Base-by-base conservation (phyloP, 2,797 vertebrate genomes). In the Hemibagrus guttatus region DNA sequence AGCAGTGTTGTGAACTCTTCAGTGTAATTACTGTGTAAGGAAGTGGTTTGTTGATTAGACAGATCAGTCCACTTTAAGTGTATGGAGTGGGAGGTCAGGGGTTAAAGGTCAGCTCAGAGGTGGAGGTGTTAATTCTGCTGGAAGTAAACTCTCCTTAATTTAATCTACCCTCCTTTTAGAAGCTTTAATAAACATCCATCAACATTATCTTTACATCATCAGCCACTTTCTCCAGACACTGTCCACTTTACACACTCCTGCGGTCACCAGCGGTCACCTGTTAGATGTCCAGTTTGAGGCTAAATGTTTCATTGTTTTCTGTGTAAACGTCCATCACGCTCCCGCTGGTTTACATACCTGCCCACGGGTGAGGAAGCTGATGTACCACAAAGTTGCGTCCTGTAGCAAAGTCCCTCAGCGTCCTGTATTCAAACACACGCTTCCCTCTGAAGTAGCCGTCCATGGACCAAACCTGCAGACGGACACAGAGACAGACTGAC, bases 381-480 rank as follows among this genome's bases (percentile, higher is more conserved):
- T 98, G 97, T 90, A 98, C 96, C 68, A 98, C 95, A n/a, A 98
- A 98, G 95, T 98, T 98, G 91, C 97, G 97, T 0, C 98, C 97
- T 56, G 95, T 96, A 54, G 95, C 93, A 84, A 99, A 99, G 90
- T 99, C 98, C 12, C 94, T 94, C 91, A 99, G 95, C n/a, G 96
- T 96, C 13, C 97, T 96, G 91, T 97, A 99, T 88, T 99, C 98
- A 88, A 97, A 87, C n/a, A 99, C 97, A 0, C 97, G 96, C 1
- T 97, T 94, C 63, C 97, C 97, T 66, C 97, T 98, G 89, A 97
- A 97, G 92, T 97, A 99, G 0, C 98, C 98, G 2, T 99, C 98
- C 98, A 99, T 98, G 83, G 97, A 98, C 98, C 98, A 99, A 21
- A 99, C 97, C 98, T 98, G 46, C 58, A 83, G 23, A 81, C 71